Evolutionary conservation across 2,888 invertebrate species (phyloP), one percentile per base, ranked within the genome.

Genomic region (Camptogramma bilineatum): DNA sequence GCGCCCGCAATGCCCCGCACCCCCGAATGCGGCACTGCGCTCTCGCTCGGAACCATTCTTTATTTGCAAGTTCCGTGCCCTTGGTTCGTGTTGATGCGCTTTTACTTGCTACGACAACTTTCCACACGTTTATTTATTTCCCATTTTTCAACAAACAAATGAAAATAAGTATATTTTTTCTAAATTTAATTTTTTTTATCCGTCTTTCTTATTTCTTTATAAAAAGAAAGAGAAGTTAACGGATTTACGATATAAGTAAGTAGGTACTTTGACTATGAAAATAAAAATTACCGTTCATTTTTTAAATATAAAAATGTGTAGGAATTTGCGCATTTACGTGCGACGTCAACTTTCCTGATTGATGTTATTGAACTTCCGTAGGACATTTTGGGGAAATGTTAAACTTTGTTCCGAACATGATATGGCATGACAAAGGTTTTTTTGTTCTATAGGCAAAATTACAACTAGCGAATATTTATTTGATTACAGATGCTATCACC

Each of bases 21-120:
- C 91, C 91, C 90, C 86, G 84, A 92, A 85, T 92, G 92, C 92
- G 92, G 92, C 90, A 92, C 80, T 90, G 91, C 90, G 90, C 86
- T 85, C 83, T 65, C 64, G 52, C 51, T 50, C 18, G 62, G 62
- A 39, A 53, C 56, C 55, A 64, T 62, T 62, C 50, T 59, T 56
- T 61, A 56, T 62, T 66, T 61, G 53, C 53, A 66, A 66, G 54
- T 62, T 65, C 51, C 21, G 52, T 51, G 57, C 53, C 65, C 57
- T 62, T 61, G 61, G 54, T 19, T 31, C 16, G 19, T 50, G 48
- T 19, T 42, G 56, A 60, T 65, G 61, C 65, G 54, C 54, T 66
- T 66, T 18, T 39, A 52, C 39, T 17, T 52, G 39, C 57, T 0
- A 54, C 46, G 4, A 24, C 42, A 58, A 52, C 57, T 62, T 62